Conservation (phyloP, 2,888 invertebrate species). For the Venustoraphidia nigricollis region DNA sequence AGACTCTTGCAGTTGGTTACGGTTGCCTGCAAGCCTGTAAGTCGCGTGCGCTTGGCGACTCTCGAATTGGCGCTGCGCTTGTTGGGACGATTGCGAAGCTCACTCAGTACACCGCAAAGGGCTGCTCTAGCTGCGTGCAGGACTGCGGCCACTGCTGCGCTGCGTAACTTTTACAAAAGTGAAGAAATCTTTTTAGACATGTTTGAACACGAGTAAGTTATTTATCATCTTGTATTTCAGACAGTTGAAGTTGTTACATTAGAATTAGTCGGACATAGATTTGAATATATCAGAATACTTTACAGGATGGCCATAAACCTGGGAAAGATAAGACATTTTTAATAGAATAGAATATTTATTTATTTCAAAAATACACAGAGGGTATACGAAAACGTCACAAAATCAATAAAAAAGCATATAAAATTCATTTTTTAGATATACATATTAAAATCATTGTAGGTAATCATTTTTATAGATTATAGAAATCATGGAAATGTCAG, state of each 20-base stretch:
- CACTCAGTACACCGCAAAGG: constrained; percentile 51
- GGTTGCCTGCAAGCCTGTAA: constrained; percentile 76
- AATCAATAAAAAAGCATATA: too few relatives aligned
- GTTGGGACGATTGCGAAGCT: constrained; percentile 48
- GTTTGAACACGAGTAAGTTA: constrained; percentile 84
- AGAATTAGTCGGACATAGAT: too few relatives aligned
- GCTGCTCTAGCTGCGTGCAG: constrained; percentile 53
- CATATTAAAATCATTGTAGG: too few relatives aligned
- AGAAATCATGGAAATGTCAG: too few relatives aligned
- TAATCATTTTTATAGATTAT: too few relatives aligned
- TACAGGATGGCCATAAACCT: too few relatives aligned
- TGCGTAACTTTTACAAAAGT: constrained; percentile 88
- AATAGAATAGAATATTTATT: too few relatives aligned
- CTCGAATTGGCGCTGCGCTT: constrained; percentile 77
- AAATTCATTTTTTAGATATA: too few relatives aligned
- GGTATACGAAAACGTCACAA: too few relatives aligned
- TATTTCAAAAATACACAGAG: too few relatives aligned
- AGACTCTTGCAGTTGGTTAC: constrained; percentile 70
- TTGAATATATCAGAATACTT: too few relatives aligned
- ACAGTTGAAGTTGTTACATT: neutral
- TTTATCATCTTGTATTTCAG: neutral
- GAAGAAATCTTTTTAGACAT: constrained; percentile 97
- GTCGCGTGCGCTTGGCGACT: constrained; percentile 81
- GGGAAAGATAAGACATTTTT: too few relatives aligned
- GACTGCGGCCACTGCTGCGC: constrained; percentile 67